Evolutionary conservation across 2,888 invertebrate species (phyloP).

Genomic region (Ferrisia virgata): DNA sequence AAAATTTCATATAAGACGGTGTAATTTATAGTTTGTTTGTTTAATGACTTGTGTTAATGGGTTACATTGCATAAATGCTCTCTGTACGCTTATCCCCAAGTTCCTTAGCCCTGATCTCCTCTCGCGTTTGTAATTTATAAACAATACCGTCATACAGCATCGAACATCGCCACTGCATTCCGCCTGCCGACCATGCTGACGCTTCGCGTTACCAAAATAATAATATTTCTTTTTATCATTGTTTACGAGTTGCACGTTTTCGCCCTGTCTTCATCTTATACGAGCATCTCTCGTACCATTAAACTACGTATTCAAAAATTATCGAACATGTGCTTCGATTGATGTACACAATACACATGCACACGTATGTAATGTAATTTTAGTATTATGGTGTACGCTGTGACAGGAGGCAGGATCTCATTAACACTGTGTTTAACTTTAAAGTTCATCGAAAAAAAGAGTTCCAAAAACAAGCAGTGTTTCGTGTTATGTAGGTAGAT

Average conservation of each 20-base stretch:
- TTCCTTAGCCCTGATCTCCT: background rate
- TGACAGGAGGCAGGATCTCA: too few relatives aligned
- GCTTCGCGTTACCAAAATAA: background rate
- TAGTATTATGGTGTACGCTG: too few relatives aligned
- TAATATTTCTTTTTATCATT: background rate
- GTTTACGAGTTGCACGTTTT: background rate
- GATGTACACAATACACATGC: too few relatives aligned
- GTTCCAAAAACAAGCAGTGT: too few relatives aligned
- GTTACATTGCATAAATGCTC: constrained; percentile 9
- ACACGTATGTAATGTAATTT: too few relatives aligned
- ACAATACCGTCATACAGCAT: background rate
- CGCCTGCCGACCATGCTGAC: background rate
- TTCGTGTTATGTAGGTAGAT: too few relatives aligned
- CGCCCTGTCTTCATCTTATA: background rate
- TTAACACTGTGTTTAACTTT: too few relatives aligned
- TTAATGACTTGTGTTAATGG: constrained; percentile 27
- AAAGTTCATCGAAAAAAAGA: too few relatives aligned
- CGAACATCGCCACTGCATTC: too few relatives aligned
- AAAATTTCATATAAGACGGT: constrained; percentile 16
- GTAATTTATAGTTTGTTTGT: constrained; percentile 30
- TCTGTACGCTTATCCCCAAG: background rate
- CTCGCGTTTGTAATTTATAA: background rate
- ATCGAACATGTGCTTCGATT: background rate
- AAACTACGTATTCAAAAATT: background rate
- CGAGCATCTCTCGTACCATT: background rate